Percentiles rank a stretch among this genome's conserved stretches.
phyloP scores from a whole-genome alignment of 2,113 vertebrate species.

The Plestiodon gilberti region DNA sequence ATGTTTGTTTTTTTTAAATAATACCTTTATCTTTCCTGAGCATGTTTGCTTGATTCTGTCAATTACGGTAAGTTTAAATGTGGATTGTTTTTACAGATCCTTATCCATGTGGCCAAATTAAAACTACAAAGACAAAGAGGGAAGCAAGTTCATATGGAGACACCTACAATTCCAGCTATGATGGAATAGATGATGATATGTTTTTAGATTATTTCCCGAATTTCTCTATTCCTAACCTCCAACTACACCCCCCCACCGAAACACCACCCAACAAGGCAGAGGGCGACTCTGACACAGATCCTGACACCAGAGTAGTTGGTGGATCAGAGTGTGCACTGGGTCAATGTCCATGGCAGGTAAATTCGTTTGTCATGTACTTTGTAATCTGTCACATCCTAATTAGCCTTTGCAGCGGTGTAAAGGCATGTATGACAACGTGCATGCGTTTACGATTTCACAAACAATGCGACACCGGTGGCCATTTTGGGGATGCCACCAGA shows the following conservation, averaged over 20 bases:
- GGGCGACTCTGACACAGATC: rapidly evolving
- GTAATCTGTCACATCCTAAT: too few relatives aligned
- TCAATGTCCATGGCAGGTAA: conserved; percentile 96
- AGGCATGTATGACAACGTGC: not conserved
- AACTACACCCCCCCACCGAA: rapidly evolving
- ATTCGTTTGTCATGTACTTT: not conserved
- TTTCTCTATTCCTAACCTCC: not conserved
- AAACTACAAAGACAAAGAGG: conserved; percentile 46
- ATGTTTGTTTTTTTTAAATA: not conserved
- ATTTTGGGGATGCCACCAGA: too few relatives aligned
- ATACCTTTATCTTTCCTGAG: not conserved
- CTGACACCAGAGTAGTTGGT: conserved; percentile 75
- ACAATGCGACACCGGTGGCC: too few relatives aligned
- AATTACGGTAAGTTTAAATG: not conserved
- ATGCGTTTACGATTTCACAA: too few relatives aligned
- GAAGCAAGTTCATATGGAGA: not conserved
- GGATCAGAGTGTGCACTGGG: conserved; percentile 82
- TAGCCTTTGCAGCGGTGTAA: not conserved
- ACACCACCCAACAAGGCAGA: not conserved
- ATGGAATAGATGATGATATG: not conserved
- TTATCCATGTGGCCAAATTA: conserved; percentile 72
- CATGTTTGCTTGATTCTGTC: not conserved
- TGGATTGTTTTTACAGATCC: conserved; percentile 52
- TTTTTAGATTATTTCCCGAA: not conserved
- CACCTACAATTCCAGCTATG: not conserved